Base-by-base conservation (phyloP, 2,888 invertebrate species). In the Drosophila parthenogenetica region DNA sequence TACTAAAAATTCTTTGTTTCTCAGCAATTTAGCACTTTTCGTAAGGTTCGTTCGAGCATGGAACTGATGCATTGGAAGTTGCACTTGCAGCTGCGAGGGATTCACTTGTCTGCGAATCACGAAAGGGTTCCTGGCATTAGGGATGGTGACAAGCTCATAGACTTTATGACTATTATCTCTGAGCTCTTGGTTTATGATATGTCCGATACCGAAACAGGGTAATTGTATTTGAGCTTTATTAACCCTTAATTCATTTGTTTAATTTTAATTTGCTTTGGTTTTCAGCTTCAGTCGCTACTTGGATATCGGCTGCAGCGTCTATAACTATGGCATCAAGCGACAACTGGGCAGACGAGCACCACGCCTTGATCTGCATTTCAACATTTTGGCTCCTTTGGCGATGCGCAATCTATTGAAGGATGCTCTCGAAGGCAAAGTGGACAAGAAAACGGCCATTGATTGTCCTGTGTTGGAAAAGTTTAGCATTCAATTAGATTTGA, bases 11-110 rank as follows among this genome's bases (percentile, higher is more conserved):
- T 35, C 0, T 17, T 11, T 35, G 3, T 50, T 55, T 46, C 19
- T 5, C 8, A 91, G 91, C 77, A 81, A 62, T 91, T 90, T 63
- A 54, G 4, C 17, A 66, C 11, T 5, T 87, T 65, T 78, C 76
- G 17, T 72, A 77, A 5, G 37, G 51, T 39, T 16, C 66, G 22
- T 63, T 85, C 64, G 64, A 68, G 0, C 54, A 66, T 40, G 55
- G 32, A 48, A 3, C 29, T 59, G 5, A 17, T 81, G 78, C 57
- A 78, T 70, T 66, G 86, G 88, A n/a, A 77, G 74, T 14, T 87
- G 73, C 25, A 72, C 3, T 29, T 29, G 29, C 8, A 29, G 29
- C 35, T 35, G 13, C 35, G 5, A 29, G 29, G 29, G 29, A 3
- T 77, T 75, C 51, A 35, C 14, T 25, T 78, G 1, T 10, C n/a